phyloP scores from a whole-genome alignment of 92 coral and sea anemone genomes.

The Muricea muricata region DNA sequence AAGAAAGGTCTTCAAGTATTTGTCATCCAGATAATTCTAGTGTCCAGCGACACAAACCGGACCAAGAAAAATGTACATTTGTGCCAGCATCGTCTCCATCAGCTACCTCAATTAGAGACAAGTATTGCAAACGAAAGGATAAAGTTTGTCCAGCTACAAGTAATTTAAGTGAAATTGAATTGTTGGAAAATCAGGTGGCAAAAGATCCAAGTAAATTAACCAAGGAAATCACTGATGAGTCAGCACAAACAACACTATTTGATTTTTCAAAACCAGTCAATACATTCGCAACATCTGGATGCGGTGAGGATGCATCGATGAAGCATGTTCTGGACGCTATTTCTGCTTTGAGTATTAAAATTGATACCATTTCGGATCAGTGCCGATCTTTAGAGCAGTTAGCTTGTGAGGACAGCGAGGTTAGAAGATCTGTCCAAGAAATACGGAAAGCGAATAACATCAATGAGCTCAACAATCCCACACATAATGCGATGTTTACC shows the following conservation, averaged over 20 bases:
- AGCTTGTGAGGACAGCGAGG: conserved; percentile 42
- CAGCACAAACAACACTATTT: conserved; percentile 45
- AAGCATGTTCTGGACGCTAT: conserved; percentile 43
- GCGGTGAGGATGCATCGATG: conserved; percentile 6
- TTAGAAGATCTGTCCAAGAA: conserved; percentile 35
- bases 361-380: conserved; percentile 35
- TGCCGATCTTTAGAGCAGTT: conserved; percentile 39
- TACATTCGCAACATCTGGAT: conserved; percentile 42
- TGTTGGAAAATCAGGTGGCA: conserved; percentile 5
- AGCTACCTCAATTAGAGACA: not conserved
- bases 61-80: not conserved
- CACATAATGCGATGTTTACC: conserved; percentile 47
- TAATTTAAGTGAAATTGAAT: conserved; percentile 26
- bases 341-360: conserved; percentile 43
- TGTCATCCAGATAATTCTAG: conserved; percentile 25
- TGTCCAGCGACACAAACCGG: conserved; percentile 30
- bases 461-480: conserved; percentile 21
- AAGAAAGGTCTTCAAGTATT: conserved; percentile 24
- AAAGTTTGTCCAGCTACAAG: conserved; percentile 34
- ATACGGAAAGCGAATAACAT: conserved; percentile 45
- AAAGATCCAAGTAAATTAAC: conserved; percentile 2
- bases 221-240: not conserved
- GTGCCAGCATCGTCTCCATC: conserved; percentile 25
- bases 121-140: conserved; percentile 17
- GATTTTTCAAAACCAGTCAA: conserved; percentile 9